Conservation (phyloP, 2,113 vertebrate species). For the Chloropsis hardwickii region DNA sequence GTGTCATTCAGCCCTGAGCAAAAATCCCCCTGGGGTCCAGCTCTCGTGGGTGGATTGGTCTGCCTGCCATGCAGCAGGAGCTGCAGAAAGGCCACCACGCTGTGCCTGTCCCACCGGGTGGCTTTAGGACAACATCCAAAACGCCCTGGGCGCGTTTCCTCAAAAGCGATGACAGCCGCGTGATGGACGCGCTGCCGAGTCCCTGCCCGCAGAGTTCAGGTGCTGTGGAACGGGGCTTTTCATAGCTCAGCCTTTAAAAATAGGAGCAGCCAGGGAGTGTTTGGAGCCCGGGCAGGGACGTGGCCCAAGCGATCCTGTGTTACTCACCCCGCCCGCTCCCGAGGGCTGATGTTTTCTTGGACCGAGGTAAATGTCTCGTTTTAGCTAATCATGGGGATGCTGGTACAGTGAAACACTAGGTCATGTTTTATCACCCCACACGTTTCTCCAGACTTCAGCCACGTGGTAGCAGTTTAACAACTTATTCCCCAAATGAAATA, state of each 20-base stretch:
- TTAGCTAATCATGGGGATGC: not conserved
- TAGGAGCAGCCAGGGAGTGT: not conserved
- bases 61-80: not conserved
- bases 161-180: not conserved
- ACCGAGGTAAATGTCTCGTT: not conserved
- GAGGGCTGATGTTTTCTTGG: not conserved
- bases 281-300: not conserved
- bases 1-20: accelerated
- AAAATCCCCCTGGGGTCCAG: accelerated
- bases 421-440: not conserved
- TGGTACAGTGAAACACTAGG: not conserved
- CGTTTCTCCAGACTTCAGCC: not conserved
- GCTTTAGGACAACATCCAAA: not conserved
- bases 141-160: not conserved
- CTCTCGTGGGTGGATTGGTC: accelerated
- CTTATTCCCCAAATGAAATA: not conserved
- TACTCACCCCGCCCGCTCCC: not conserved
- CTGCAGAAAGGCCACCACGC: not conserved
- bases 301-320: not conserved
- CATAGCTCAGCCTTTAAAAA: not conserved
- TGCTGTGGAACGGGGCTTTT: not conserved
- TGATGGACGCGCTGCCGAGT: not conserved
- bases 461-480: not conserved
- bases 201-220: not conserved
- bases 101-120: not conserved